Percentiles rank a stretch among this genome's conserved stretches.
phyloP scores from a whole-genome alignment of 1,140 invertebrate genomes.

The Megalopta genalis region DNA sequence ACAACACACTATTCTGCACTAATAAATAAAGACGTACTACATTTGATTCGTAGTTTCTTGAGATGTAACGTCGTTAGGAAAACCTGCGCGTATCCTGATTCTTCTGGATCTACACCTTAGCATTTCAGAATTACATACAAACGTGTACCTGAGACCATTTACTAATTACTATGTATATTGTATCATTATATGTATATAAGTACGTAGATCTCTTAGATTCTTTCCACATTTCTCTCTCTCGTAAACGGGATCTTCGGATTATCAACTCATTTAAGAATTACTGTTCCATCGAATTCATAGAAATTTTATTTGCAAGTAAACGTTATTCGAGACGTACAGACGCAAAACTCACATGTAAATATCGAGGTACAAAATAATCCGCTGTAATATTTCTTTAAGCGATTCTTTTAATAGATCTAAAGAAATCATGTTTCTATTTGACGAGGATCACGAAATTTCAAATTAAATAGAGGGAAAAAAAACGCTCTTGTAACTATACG shows the following conservation, averaged over 20 bases:
- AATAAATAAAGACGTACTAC: neutral
- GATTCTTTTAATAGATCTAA: neutral
- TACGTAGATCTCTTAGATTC: slow-evolving; percentile 19
- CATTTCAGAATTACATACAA: slow-evolving; percentile 14
- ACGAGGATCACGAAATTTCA: slow-evolving; percentile 21
- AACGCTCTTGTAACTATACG: slow-evolving; percentile 66
- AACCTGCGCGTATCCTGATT: neutral
- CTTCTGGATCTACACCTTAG: slow-evolving; percentile 13
- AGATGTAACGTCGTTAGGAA: neutral
- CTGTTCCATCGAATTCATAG: neutral
- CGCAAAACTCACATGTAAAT: slow-evolving; percentile 7
- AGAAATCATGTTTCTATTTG: neutral
- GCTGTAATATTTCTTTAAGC: neutral
- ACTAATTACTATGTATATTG: neutral
- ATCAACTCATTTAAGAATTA: neutral
- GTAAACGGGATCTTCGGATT: neutral
- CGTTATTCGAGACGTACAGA: too few relatives aligned
- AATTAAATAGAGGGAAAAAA: slow-evolving; percentile 64
- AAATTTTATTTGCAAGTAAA: too few relatives aligned
- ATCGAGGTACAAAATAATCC: neutral
- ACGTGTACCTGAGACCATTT: slow-evolving; percentile 41
- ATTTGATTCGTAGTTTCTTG: neutral
- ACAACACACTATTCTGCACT: neutral
- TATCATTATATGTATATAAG: neutral
- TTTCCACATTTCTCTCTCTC: slow-evolving; percentile 3